phyloP scores from a whole-genome alignment of 1,140 invertebrate species.

The Oreohelix idahoensis region DNA sequence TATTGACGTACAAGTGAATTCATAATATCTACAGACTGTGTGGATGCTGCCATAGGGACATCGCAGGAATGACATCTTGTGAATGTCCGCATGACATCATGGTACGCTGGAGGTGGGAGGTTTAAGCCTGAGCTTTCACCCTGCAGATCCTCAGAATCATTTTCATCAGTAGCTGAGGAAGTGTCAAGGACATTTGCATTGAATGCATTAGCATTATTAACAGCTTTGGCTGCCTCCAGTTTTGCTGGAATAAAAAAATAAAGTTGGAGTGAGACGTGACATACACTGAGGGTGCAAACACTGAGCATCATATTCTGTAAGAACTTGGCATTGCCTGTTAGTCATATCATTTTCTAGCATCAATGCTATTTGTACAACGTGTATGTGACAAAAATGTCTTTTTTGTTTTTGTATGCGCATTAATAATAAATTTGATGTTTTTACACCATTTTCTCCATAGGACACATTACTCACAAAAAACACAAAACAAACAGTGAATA shows the following conservation, averaged over 20 bases:
- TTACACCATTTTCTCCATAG: no score
- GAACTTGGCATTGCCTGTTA: no score
- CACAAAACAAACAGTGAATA: no score
- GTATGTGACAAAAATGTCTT: no score
- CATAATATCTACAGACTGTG: not conserved
- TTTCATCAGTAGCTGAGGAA: not conserved
- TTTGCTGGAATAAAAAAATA: not conserved
- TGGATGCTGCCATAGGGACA: not conserved
- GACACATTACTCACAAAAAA: no score
- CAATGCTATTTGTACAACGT: no score
- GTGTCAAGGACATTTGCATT: not conserved
- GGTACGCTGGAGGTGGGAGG: slow-evolving; percentile 6
- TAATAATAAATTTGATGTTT: no score
- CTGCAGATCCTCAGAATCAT: not conserved
- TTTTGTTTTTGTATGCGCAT: no score
- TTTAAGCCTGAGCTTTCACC: not conserved
- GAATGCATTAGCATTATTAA: not conserved
- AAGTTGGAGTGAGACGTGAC: no score
- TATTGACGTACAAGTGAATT: not conserved
- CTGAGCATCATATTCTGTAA: no score
- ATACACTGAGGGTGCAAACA: no score
- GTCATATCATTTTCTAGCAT: no score
- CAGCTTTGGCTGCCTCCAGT: slow-evolving; percentile 21
- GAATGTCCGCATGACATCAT: slow-evolving; percentile 10
- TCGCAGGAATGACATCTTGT: slow-evolving; percentile 24